Base-by-base conservation (phyloP, 2,113 vertebrate species). In the Hippocampus comes region DNA sequence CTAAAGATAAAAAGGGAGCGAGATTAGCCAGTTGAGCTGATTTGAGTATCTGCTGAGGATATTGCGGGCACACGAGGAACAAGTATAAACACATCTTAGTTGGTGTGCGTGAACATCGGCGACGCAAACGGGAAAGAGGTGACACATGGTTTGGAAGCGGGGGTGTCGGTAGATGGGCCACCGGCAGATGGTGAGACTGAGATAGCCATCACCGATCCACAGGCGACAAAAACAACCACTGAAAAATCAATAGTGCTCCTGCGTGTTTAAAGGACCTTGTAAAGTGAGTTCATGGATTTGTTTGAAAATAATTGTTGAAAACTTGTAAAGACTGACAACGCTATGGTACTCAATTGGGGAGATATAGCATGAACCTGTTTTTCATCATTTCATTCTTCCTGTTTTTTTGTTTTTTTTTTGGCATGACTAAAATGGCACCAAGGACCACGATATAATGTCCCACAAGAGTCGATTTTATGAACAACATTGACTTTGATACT, bases 1-100 rank as follows among this genome's bases (percentile, higher is more conserved):
- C 38, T 41, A 59, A 74, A 14, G 51, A 57, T 57, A 25, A 59
- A 59, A 27, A 59, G 5, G 56, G 25, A 27, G 23, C 5, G 23
- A 59, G 56, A 59, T 27, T 23, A 59, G 56, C 11, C 23, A 17
- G 56, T 59, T 72, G n/a, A 69, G 53, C 38, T 66, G 42, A 69
- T 11, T 68, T 57, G 55, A 67, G 57, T 43, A 68, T 14, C 4
- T 12, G 71, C 14, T 42, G 21, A 48, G 4, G 8, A 67, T 12
- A 8, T 43, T 64, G 18, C 34, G 63, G 38, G 14, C 8, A 57
- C 17, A 55, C 15, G 30, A 20, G 53, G 60, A 20, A 34, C 7
- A 63, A 63, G 34, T 5, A 41, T 42, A 69, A 69, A 68, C 9
- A 11, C 53, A 56, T 56, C n/a, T 56, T 23, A 56, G 53, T 56